Base-by-base conservation (phyloP, 1,140 invertebrate genomes). In the Saxidomus purpurata region DNA sequence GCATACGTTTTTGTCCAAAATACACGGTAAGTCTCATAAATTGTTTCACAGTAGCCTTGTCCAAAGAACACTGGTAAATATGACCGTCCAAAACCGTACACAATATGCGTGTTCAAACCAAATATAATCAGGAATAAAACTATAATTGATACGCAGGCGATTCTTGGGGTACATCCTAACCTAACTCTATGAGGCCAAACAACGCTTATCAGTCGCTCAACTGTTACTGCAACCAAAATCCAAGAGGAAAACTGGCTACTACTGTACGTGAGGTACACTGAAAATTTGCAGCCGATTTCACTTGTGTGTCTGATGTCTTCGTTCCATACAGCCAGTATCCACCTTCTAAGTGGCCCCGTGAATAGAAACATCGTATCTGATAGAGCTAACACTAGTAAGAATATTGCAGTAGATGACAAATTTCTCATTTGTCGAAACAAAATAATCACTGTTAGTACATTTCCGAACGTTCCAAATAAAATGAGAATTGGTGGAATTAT, bases 141-240 rank as follows among this genome's bases (percentile, higher is more conserved):
- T 0, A 59, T 19, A 19, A 87, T 25, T 9, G 55, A 25, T 3
- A 69, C 0, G 0, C 0, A 25, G 0, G 84, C 38, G 1, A 36
- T 40, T 38, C 52, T 63, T n/a, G 28, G n/a, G 0, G 90, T 93
- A 74, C 86, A 93, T 2, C 88, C 47, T 1, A 61, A 6, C 25
- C 69, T 77, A 0, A 89, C 90, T n/a, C 86, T 82, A 38, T 92
- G 91, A 0, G 93, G 93, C 47, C 89, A 82, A 22, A 90, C 90
- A 9, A 93, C 90, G 22, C 90, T 91, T 9, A 92, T 86, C 17
- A 91, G 69, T 19, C 93, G 71, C 38, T 94, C 93, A 1, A 90
- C 25, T 17, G 93, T 93, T 49, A 94, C 92, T 1, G 89, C 80
- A 13, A 92, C 93, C 8, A 94, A 74, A 19, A 92, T 83, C 92